Conservation (phyloP, 1,140 invertebrate species). For the Listronotus oregonensis region DNA sequence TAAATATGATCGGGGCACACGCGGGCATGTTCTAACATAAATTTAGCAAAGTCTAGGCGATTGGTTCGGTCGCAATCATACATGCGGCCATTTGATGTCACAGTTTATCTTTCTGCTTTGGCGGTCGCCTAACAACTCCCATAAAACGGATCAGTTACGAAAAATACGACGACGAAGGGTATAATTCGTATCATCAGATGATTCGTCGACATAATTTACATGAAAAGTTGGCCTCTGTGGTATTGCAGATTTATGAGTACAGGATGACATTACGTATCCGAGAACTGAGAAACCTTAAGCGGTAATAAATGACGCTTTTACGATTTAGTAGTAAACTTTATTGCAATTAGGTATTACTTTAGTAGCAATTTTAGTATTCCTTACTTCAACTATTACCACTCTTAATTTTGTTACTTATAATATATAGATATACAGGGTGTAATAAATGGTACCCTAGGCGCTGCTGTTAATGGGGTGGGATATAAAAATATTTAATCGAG, state of each 20-base stretch:
- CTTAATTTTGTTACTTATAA: no score
- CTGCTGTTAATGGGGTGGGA: no score
- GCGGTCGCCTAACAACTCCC: slow-evolving; percentile 44
- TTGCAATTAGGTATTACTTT: no score
- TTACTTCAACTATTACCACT: no score
- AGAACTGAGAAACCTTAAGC: neutral
- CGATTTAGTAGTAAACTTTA: no score
- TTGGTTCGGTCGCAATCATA: slow-evolving; percentile 38
- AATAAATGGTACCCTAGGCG: no score
- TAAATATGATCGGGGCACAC: slow-evolving; percentile 33
- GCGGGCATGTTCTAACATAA: slow-evolving; percentile 26
- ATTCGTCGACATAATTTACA: slow-evolving; percentile 16
- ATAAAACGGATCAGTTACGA: slow-evolving; percentile 30
- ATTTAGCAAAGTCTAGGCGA: slow-evolving; percentile 27
- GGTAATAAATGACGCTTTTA: no score
- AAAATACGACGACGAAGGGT: slow-evolving; percentile 25
- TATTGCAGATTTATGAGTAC: neutral
- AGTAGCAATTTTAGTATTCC: no score
- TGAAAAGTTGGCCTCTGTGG: slow-evolving; percentile 17
- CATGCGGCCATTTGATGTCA: slow-evolving; percentile 37
- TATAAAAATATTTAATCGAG: no score
- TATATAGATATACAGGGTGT: no score
- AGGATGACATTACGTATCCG: neutral
- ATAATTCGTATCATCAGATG: slow-evolving; percentile 10
- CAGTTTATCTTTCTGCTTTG: slow-evolving; percentile 45